A percentile compares a stretch with the other conserved stretches of the same genome.
Evolutionary conservation across 2,888 invertebrate genomes (phyloP).

Genomic region (Ochlodes sylvanus): DNA sequence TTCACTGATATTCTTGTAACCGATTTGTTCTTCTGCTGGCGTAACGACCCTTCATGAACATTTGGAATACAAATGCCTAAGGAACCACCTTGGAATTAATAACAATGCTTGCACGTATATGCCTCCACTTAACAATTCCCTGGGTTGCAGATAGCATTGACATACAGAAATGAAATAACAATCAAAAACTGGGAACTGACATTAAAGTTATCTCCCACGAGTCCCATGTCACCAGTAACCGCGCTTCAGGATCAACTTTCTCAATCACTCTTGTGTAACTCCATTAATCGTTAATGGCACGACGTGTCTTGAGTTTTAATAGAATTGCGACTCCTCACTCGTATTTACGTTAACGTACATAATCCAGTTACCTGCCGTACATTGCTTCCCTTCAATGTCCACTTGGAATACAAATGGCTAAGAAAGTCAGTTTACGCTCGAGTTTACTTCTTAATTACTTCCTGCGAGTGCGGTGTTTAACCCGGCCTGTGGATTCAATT

Average conservation of each 20-base stretch:
- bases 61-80: background rate
- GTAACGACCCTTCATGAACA: no score
- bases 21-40: background rate
- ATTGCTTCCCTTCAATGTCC: constrained; percentile 52
- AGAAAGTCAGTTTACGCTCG: constrained; percentile 37
- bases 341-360: background rate
- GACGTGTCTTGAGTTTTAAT: constrained; percentile 28
- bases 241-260: constrained; percentile 32
- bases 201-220: background rate
- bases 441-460: constrained; percentile 52
- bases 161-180: background rate
- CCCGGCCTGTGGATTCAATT: background rate
- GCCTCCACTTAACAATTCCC: background rate
- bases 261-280: constrained; percentile 48
- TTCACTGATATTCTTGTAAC: background rate
- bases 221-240: constrained; percentile 17
- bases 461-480: constrained; percentile 28
- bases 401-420: constrained; percentile 53
- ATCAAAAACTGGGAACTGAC: background rate
- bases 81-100: background rate
- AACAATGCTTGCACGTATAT: background rate
- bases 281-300: constrained; percentile 17
- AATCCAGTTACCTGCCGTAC: constrained; percentile 45
- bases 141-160: background rate
- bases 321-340: background rate